Conservation (phyloP, 2,113 vertebrate genomes). For the Proteles cristata region DNA sequence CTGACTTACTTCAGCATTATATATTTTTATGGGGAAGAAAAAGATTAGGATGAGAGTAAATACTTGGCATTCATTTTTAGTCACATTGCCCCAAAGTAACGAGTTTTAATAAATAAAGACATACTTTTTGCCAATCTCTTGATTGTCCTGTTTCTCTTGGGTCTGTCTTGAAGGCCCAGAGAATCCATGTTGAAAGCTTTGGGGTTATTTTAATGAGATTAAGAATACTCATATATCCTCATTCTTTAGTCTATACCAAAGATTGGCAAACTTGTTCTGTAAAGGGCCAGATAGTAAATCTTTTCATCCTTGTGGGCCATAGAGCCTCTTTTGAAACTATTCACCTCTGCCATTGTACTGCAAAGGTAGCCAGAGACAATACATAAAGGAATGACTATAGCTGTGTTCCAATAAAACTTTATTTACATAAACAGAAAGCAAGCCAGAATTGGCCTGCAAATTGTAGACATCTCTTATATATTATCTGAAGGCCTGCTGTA, state of each 20-base stretch:
- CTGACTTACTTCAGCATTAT: neutral
- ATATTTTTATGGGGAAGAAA: neutral
- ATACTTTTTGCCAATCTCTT: neutral
- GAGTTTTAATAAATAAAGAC: constrained; percentile 37
- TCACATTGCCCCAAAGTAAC: neutral
- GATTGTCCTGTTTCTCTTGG: neutral
- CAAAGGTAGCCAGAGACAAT: neutral
- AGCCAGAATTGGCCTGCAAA: neutral
- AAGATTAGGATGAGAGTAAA: neutral
- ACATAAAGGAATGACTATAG: neutral
- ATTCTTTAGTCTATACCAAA: neutral
- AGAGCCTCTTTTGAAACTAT: neutral
- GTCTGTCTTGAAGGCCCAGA: neutral
- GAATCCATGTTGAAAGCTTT: neutral
- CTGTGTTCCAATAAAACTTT: constrained; percentile 14
- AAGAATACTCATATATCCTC: neutral
- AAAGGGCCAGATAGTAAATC: neutral
- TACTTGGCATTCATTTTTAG: constrained; percentile 9
- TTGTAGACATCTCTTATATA: neutral
- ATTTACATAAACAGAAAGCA: constrained; percentile 19
- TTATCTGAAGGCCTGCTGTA: neutral
- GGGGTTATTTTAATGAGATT: neutral
- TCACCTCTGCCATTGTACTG: neutral
- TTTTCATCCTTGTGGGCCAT: neutral
- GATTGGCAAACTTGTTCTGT: neutral